Evolutionary conservation across 2,797 vertebrate species (phyloP).

Genomic region (Cynodonichthys magdalenae): DNA sequence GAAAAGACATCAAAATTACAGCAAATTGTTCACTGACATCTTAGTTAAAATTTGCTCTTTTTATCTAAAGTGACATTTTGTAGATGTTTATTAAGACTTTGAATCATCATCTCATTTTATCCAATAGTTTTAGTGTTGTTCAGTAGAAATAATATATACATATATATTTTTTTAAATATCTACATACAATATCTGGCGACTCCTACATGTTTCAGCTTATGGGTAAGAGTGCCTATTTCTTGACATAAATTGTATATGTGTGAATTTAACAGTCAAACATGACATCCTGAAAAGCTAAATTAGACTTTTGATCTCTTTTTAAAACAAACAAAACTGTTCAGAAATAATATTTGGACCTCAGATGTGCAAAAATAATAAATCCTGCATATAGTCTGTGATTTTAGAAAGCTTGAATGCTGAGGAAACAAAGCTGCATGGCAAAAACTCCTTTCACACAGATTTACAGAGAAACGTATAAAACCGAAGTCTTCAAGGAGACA

Average conservation of each 20-base stretch:
- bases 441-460: slow-evolving; percentile 15
- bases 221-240: too few species aligned
- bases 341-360: neutral
- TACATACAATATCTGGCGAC: neutral
- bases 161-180: too few species aligned
- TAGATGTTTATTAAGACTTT: too few species aligned
- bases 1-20: too few species aligned
- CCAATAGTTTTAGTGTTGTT: too few species aligned
- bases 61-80: too few species aligned
- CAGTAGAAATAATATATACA: too few species aligned
- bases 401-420: neutral
- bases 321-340: neutral
- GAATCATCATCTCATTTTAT: too few species aligned
- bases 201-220: neutral
- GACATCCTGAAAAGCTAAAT: neutral
- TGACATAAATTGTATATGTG: too few species aligned
- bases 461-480: slow-evolving; percentile 16
- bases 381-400: neutral
- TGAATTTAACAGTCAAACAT: neutral
- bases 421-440: slow-evolving; percentile 11
- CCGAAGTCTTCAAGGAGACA: slow-evolving; percentile 39
- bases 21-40: too few species aligned
- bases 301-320: neutral
- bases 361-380: neutral
- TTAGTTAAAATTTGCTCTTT: too few species aligned